These are phyloP conservation scores for Melanaphis sacchari DNA, from an alignment of 1,140 invertebrate genomes.

Conservation along the genomic window DNA sequence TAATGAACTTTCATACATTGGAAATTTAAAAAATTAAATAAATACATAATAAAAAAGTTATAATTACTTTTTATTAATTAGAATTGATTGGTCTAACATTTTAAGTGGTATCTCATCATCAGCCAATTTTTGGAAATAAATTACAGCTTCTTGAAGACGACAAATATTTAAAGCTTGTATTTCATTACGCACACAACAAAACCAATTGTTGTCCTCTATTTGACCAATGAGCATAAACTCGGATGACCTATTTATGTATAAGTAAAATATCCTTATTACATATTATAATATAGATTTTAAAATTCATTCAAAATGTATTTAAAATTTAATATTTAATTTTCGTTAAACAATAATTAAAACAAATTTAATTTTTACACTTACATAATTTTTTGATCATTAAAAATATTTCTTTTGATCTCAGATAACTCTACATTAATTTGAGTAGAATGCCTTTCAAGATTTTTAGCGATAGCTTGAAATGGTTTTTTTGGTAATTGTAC, in stretches of 20 bases:
- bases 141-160: conserved; percentile 59
- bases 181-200: conserved; percentile 51
- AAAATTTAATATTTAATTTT: background rate
- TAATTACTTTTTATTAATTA: conserved; percentile 52
- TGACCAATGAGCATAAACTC: conserved; percentile 3
- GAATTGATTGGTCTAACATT: conserved; percentile 58
- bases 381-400: conserved; percentile 14
- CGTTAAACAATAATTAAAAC: background rate
- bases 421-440: conserved; percentile 50
- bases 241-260: background rate
- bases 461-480: conserved; percentile 24
- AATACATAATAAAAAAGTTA: background rate
- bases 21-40: background rate
- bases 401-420: conserved; percentile 51
- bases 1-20: background rate
- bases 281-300: background rate
- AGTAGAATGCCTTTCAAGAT: conserved; percentile 33
- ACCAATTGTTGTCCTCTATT: conserved; percentile 28
- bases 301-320: background rate
- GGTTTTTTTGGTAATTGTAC: conserved; percentile 45
- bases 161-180: conserved; percentile 56
- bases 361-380: conserved; percentile 19
- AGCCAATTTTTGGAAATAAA: conserved; percentile 58
- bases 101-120: conserved; percentile 59
- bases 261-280: background rate